phyloP scores from a whole-genome alignment of 30 jellyfish, hydroid and myxozoan genomes.

The Chrysaora quinquecirrha region DNA sequence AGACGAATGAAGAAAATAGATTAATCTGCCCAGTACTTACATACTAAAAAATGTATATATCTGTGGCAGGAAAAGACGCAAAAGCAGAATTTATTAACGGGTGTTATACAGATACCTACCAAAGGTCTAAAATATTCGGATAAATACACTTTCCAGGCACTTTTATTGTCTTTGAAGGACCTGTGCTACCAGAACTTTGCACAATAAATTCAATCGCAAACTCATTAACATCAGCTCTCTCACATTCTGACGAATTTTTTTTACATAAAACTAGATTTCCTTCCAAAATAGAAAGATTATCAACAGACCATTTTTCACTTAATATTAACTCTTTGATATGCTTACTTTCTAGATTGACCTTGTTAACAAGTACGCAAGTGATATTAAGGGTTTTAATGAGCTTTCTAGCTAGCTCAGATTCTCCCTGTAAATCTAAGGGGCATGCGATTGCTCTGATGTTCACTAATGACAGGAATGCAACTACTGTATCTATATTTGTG shows the following conservation, averaged over 20 bases:
- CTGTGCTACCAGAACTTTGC: slow-evolving; percentile 91
- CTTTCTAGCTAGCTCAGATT: neutral
- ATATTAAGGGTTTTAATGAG: slow-evolving; percentile 3
- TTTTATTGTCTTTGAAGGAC: slow-evolving; percentile 67
- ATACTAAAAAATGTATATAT: neutral
- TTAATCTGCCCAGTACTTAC: too few relatives aligned
- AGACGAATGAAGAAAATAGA: neutral
- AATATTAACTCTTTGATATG: neutral
- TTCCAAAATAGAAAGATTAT: neutral
- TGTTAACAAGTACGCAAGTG: neutral
- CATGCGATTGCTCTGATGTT: slow-evolving; percentile 29
- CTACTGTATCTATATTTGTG: neutral
- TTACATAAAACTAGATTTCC: neutral
- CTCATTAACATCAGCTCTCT: too few relatives aligned
- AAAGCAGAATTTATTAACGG: too few relatives aligned
- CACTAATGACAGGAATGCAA: slow-evolving; percentile 20
- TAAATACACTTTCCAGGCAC: slow-evolving; percentile 78
- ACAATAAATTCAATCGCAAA: slow-evolving; percentile 68
- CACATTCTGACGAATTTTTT: too few relatives aligned
- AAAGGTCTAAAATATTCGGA: slow-evolving; percentile 74
- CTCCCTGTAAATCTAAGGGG: slow-evolving; percentile 23
- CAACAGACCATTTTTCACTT: neutral
- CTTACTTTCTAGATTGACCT: neutral
- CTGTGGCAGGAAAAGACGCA: too few relatives aligned
- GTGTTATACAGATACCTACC: slow-evolving; percentile 50